These are phyloP conservation scores for Amiota communis DNA, from an alignment of 2,888 invertebrate species.

Conservation along the genomic window DNA sequence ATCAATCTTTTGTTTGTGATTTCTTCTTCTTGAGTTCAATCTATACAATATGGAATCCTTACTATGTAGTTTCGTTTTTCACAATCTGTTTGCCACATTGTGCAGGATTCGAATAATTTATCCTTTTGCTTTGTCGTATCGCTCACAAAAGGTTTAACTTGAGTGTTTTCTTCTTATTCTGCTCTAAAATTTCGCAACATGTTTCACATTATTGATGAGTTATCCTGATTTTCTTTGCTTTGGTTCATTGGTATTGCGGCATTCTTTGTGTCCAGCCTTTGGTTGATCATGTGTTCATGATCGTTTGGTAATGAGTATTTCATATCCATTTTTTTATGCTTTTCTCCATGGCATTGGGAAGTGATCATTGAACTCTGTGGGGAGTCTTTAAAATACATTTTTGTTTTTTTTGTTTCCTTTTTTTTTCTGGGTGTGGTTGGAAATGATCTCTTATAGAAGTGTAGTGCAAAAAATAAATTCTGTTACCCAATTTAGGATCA, in stretches of 20 bases:
- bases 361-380: too few relatives aligned
- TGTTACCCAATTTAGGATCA: too few relatives aligned
- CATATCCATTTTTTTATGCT: conserved; percentile 7
- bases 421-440: too few relatives aligned
- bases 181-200: conserved; percentile 63
- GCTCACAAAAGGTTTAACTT: conserved; percentile 52
- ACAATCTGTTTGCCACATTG: conserved; percentile 22
- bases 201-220: conserved; percentile 62
- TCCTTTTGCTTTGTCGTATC: background rate
- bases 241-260: background rate
- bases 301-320: conserved; percentile 27
- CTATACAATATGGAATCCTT: background rate
- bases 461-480: too few relatives aligned
- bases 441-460: too few relatives aligned
- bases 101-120: conserved; percentile 1
- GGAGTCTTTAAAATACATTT: too few relatives aligned
- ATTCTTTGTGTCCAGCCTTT: conserved; percentile 27
- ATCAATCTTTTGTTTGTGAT: background rate
- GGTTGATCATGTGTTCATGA: conserved; percentile 27
- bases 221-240: background rate
- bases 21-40: background rate
- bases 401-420: too few relatives aligned
- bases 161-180: conserved; percentile 22
- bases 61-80: background rate
- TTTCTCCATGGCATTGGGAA: background rate